phyloP scores from a whole-genome alignment of 2,797 vertebrate species.

The Xiphorhynchus erythropygius region DNA sequence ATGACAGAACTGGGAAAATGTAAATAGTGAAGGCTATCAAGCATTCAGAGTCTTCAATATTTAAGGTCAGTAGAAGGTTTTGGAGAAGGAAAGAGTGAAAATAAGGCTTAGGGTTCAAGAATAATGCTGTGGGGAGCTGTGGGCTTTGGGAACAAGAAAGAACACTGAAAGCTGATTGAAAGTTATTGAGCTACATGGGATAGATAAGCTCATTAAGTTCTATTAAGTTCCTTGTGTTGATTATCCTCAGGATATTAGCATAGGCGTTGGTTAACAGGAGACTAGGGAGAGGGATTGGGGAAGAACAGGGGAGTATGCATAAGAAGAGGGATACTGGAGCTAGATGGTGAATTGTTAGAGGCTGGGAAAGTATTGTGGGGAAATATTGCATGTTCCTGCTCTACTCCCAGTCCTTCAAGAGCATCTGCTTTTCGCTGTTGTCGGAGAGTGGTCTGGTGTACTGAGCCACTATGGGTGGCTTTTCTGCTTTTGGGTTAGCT shows the following conservation, averaged over 20 bases:
- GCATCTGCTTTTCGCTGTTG: not conserved
- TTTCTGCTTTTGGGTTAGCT: not conserved
- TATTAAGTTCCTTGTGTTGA: conserved; percentile 1
- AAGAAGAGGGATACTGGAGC: not conserved
- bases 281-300: not conserved
- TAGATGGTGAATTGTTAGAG: not conserved
- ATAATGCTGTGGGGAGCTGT: not conserved
- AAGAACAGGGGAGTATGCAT: not conserved
- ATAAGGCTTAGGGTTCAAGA: not conserved
- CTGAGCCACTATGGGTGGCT: not conserved
- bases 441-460: not conserved
- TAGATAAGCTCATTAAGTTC: not conserved
- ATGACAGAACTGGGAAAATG: not conserved
- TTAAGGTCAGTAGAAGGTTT: not conserved
- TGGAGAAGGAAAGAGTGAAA: not conserved
- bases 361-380: not conserved
- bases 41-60: not conserved
- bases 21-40: not conserved
- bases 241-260: conserved; percentile 5
- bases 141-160: not conserved
- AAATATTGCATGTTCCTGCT: not conserved
- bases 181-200: not conserved
- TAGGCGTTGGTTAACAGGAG: not conserved
- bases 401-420: not conserved
- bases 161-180: not conserved